A percentile compares a stretch with the other conserved stretches of the same genome.
Conservation (phyloP, 2,113 vertebrate species). For the Lepus timidus region DNA sequence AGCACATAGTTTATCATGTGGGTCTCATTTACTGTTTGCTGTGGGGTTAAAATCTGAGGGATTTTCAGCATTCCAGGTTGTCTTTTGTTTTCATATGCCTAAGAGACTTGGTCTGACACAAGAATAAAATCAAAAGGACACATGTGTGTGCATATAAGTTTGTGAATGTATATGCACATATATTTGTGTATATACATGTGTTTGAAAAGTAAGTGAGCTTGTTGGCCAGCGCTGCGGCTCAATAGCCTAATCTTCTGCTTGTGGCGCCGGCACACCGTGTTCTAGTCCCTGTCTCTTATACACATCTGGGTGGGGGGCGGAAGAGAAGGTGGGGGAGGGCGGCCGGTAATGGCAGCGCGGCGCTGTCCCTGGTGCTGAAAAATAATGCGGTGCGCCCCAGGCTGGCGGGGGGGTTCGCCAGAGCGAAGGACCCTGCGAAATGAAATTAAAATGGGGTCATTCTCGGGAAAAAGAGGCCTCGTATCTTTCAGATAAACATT, state of each 20-base stretch:
- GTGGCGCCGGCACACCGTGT: too few relatives aligned
- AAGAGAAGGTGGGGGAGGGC: constrained; percentile 48
- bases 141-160: not conserved
- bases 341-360: constrained; percentile 40
- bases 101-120: constrained; percentile 2
- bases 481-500: constrained; percentile 83
- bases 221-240: too few relatives aligned
- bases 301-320: not conserved
- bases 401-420: constrained; percentile 66
- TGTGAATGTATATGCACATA: not conserved
- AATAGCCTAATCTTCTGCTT: too few relatives aligned
- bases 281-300: too few relatives aligned
- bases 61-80: constrained; percentile 5
- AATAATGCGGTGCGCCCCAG: constrained; percentile 84
- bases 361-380: constrained; percentile 92
- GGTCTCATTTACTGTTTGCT: constrained; percentile 45
- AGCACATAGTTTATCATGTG: constrained; percentile 38
- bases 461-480: constrained; percentile 82
- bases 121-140: not conserved
- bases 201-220: constrained; percentile 27
- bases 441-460: constrained; percentile 88
- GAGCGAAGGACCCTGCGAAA: constrained; percentile 81
- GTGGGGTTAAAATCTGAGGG: not conserved
- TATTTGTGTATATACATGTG: not conserved
- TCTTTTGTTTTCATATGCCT: constrained; percentile 4